Conservation (phyloP, 2,888 invertebrate genomes). For the Orthonychiurus folsomi region DNA sequence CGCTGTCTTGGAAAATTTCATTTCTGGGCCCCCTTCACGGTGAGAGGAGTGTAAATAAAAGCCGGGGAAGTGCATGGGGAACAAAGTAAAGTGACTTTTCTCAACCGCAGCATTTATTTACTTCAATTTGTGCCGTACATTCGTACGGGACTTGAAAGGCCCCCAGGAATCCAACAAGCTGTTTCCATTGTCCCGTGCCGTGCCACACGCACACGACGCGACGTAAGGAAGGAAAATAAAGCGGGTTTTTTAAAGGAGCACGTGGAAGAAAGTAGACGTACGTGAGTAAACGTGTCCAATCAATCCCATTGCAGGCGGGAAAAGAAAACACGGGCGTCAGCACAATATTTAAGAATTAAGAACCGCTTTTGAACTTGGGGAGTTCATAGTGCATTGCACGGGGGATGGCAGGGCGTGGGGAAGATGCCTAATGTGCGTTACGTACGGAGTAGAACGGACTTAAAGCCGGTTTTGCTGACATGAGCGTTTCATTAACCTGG, state of each 20-base stretch:
- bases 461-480: too few relatives aligned
- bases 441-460: too few relatives aligned
- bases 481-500: too few relatives aligned
- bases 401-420: too few relatives aligned
- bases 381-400: too few relatives aligned
- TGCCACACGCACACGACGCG: too few relatives aligned
- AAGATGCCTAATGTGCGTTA: too few relatives aligned
- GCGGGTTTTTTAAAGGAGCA: neutral
- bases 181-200: too few relatives aligned
- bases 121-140: conserved; percentile 1
- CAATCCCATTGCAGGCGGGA: neutral
- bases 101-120: neutral
- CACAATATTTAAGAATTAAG: too few relatives aligned
- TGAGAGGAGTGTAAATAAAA: neutral
- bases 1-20: neutral
- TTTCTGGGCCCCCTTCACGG: neutral
- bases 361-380: too few relatives aligned
- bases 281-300: neutral
- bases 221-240: too few relatives aligned
- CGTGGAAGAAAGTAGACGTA: neutral
- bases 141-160: neutral
- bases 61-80: neutral
- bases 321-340: neutral
- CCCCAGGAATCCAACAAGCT: too few relatives aligned
- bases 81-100: neutral